Base-by-base conservation (phyloP, 2,888 invertebrate species). In the Parascotia fuliginaria region DNA sequence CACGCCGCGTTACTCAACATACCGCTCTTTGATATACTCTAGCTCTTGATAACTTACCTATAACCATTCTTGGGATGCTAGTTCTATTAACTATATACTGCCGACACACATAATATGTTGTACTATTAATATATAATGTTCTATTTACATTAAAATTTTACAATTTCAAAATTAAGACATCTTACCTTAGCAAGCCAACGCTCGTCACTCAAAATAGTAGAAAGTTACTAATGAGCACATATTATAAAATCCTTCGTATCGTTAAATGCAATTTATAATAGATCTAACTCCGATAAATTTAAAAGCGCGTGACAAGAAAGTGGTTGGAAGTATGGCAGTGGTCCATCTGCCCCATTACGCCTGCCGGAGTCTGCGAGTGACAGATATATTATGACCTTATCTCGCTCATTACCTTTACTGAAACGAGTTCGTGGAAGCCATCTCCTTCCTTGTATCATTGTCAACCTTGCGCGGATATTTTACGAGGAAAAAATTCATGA, bases 401-500 rank as follows among this genome's bases (percentile, higher is more conserved):
- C 73, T 75, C 72, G 60, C 70, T 72, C 71, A 70, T 75, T 79
- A 71, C 77, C 72, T 65, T 70, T 71, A 69, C 61, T 72, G 70
- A 72, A 65, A 55, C 50, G 57, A 59, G 63, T 77, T 79, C 77
- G 66, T 49, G 66, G 78, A 77, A 79, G 56, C 64, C 66, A 51
- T 69, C 70, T 69, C 75, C 76, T 76, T 78, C 75, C 79, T 75
- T 71, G 76, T 75, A 71, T 67, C 77, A 73, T 75, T 78, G 76
- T 77, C 75, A 79, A 78, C 78, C 76, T 77, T 73, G 77, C 66
- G 60, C 68, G 69, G 76, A 67, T 71, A 71, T 70, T 75, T 75
- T 76, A 77, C 79, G 67, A 65, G 68, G 75, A 77, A 78, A 75
- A 75, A 75, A 78, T 75, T 77, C 77, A 78, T 73, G 79, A 79